These are phyloP conservation scores for Heterodera carotae DNA, from an alignment of 1,140 invertebrate genomes.

Conservation along the genomic window DNA sequence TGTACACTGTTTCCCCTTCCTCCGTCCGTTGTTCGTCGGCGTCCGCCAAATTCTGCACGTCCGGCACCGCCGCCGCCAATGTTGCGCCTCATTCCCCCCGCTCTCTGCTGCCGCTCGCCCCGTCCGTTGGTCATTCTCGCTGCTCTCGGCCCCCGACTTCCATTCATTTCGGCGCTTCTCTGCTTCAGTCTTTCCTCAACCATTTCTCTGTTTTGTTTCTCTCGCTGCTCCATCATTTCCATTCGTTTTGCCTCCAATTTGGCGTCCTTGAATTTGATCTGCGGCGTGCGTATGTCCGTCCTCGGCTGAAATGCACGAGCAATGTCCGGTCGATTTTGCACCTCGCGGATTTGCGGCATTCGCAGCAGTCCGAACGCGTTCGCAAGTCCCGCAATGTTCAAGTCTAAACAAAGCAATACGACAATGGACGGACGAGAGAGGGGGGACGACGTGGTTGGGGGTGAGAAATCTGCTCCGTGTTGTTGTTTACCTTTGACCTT, in stretches of 20 bases:
- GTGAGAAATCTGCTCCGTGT: no score
- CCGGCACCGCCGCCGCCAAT: background rate
- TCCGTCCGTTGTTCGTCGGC: slow-evolving; percentile 22
- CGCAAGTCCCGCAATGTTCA: slow-evolving; percentile 49
- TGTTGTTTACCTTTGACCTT: slow-evolving; percentile 73
- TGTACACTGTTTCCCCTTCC: slow-evolving; percentile 21
- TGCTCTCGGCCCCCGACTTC: background rate
- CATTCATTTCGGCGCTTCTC: background rate
- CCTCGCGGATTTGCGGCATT: slow-evolving; percentile 44
- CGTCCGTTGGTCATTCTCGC: background rate
- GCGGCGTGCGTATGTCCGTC: slow-evolving; percentile 38
- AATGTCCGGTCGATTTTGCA: slow-evolving; percentile 30
- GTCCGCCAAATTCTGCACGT: slow-evolving; percentile 13
- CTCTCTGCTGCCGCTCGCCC: background rate
- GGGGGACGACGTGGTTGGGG: no score
- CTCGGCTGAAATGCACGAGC: slow-evolving; percentile 32
- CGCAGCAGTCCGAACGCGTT: slow-evolving; percentile 49
- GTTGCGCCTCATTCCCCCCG: background rate
- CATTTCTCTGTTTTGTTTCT: background rate
- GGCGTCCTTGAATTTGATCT: slow-evolving; percentile 44
- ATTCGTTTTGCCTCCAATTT: slow-evolving; percentile 34
- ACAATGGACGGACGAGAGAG: slow-evolving; percentile 5
- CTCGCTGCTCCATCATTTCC: background rate
- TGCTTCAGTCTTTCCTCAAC: background rate
- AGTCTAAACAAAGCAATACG: slow-evolving; percentile 35